phyloP scores from a whole-genome alignment of 1,140 invertebrate species.

The Achatina immaculata region DNA sequence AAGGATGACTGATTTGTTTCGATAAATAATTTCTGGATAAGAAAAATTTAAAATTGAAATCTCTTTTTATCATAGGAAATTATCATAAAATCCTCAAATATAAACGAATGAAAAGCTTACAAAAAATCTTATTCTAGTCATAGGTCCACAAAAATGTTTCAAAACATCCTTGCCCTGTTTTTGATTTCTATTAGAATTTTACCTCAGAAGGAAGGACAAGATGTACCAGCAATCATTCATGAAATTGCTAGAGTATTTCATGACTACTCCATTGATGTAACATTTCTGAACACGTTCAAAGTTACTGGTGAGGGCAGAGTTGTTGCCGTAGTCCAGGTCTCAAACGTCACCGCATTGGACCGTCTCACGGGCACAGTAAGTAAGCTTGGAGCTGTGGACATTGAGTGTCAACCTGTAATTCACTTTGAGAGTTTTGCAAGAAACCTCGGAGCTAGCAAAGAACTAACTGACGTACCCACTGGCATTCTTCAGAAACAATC shows the following conservation, averaged over 20 bases:
- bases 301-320: neutral
- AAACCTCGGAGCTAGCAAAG: neutral
- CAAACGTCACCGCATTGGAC: neutral
- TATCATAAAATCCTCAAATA: too few relatives aligned
- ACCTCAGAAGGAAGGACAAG: constrained; percentile 29
- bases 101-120: too few relatives aligned
- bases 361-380: neutral
- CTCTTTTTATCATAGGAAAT: too few relatives aligned
- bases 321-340: neutral
- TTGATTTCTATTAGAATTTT: constrained; percentile 40
- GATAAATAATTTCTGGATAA: too few relatives aligned
- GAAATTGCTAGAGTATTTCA: neutral
- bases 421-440: neutral
- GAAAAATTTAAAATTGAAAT: too few relatives aligned
- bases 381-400: neutral
- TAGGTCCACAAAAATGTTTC: too few relatives aligned
- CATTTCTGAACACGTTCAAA: neutral
- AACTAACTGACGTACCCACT: neutral
- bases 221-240: neutral
- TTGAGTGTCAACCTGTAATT: neutral
- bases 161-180: too few relatives aligned
- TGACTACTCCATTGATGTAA: neutral
- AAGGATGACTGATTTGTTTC: too few relatives aligned
- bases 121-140: too few relatives aligned
- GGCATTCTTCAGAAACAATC: neutral